Conservation (phyloP, 1,140 invertebrate genomes). For the Cydia amplana region DNA sequence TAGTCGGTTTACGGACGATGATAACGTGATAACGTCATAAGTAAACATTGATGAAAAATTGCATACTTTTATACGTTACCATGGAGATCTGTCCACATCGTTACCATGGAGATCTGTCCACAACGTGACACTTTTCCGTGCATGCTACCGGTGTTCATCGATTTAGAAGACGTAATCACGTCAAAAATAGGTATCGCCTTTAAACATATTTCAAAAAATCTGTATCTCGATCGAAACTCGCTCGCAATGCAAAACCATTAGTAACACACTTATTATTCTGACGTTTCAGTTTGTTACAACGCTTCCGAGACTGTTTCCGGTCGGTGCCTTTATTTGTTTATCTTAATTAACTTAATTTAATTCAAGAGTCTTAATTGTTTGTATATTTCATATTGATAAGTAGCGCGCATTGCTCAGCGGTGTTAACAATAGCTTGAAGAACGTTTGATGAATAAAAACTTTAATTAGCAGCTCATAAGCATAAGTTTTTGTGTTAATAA, state of each 20-base stretch:
- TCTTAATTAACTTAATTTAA: conserved; percentile 60
- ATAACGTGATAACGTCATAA: too few relatives aligned
- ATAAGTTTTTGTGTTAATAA: background rate
- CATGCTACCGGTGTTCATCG: too few relatives aligned
- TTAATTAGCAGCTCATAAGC: background rate
- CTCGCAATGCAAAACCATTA: background rate
- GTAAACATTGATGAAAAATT: too few relatives aligned
- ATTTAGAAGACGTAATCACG: too few relatives aligned
- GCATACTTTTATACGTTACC: too few relatives aligned
- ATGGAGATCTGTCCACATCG: too few relatives aligned
- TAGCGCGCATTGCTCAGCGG: background rate
- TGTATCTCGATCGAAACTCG: conserved; percentile 8
- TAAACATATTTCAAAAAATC: too few relatives aligned
- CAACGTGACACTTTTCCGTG: too few relatives aligned
- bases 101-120: too few relatives aligned
- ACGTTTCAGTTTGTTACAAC: conserved; percentile 56
- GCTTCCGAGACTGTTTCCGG: conserved; percentile 66
- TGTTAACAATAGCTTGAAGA: background rate
- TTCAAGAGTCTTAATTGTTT: conserved; percentile 1
- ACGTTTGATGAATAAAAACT: background rate
- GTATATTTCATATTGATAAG: conserved; percentile 6
- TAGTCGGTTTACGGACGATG: too few relatives aligned
- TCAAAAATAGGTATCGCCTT: too few relatives aligned
- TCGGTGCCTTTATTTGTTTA: conserved; percentile 67
- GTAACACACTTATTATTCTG: conserved; percentile 53